Evolutionary conservation across 2,888 invertebrate species (phyloP).

Genomic region (Acrobasis suavella): DNA sequence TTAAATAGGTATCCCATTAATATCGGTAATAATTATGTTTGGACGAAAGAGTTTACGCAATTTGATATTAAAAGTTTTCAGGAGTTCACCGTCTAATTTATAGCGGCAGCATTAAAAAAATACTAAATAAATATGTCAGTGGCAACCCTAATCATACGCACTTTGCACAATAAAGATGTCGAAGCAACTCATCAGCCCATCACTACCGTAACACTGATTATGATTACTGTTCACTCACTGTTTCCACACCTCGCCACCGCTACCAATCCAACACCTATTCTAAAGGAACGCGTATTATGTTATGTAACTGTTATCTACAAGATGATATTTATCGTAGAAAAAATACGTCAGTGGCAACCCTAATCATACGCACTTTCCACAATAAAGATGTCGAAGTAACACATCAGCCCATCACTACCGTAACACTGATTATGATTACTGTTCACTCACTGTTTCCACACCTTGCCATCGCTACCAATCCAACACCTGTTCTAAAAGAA

Average conservation of each 20-base stretch:
- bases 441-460: constrained; percentile 56
- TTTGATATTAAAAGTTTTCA: too few relatives aligned
- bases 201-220: constrained; percentile 47
- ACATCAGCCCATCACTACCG: constrained; percentile 41
- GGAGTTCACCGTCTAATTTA: too few relatives aligned
- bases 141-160: constrained; percentile 14
- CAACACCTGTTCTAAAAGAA: constrained; percentile 34
- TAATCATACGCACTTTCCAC: constrained; percentile 9
- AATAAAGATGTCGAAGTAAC: constrained; percentile 26
- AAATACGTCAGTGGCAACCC: constrained; percentile 18
- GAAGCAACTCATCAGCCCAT: constrained; percentile 42
- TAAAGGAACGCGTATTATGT: constrained; percentile 11
- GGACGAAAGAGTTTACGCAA: too few relatives aligned
- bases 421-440: constrained; percentile 52
- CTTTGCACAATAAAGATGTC: constrained; percentile 19
- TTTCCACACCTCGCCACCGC: constrained; percentile 46
- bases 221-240: constrained; percentile 53
- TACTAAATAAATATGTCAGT: not conserved
- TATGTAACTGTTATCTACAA: not conserved
- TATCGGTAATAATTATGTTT: too few relatives aligned
- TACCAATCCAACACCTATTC: constrained; percentile 37
- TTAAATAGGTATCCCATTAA: too few relatives aligned
- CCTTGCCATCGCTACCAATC: constrained; percentile 34
- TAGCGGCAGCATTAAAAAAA: not conserved
- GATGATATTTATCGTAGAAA: too few relatives aligned